Evolutionary conservation across 2,113 vertebrate genomes (phyloP), one percentile per base, ranked within the genome.

Genomic region (Notothenia coriiceps): DNA sequence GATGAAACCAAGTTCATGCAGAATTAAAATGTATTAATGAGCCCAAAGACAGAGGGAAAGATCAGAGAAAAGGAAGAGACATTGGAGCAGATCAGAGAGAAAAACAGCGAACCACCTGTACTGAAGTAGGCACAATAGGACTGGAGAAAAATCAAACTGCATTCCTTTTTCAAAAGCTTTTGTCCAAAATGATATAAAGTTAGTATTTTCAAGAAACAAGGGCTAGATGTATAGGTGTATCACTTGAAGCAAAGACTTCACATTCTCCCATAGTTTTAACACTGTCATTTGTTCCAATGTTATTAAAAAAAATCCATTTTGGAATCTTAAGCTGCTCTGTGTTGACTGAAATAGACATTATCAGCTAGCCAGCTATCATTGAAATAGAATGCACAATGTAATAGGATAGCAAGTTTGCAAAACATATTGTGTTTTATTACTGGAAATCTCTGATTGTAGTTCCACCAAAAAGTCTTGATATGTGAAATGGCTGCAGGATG

Each of bases 11-110:
- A 51, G 64, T 74, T 74, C 68, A 51, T 46, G 61, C 44, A 22
- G 46, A 74, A 52, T n/a, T 40, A 2, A 66, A 62, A 70, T 54
- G 51, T 59, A 83, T 80, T 76, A 70, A 71, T n/a, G 43, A 83
- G 72, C 47, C 11, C 40, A 66, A 62, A 79, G 50, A 54, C 29
- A 1, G 6, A 46, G 29, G 47, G 46, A 51, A 47, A 68, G 64
- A 70, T 82, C 69, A 71, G 20, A 75, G 43, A 20, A 43, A 63
- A n/a, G 46, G 51, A 56, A 52, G 56, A 1, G 59, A 62, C 8
- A 3, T 15, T 17, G 9, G 22, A 68, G 57, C 54, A 25, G 56
- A 63, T 57, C 12, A 61, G 57, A 67, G 11, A 14, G 49, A 80
- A 68, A 73, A 29, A 43, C 40, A 47, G 25, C 14, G 64, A 82